Conservation (phyloP, 2,888 invertebrate species). For the Hofmannophila pseudospretella region DNA sequence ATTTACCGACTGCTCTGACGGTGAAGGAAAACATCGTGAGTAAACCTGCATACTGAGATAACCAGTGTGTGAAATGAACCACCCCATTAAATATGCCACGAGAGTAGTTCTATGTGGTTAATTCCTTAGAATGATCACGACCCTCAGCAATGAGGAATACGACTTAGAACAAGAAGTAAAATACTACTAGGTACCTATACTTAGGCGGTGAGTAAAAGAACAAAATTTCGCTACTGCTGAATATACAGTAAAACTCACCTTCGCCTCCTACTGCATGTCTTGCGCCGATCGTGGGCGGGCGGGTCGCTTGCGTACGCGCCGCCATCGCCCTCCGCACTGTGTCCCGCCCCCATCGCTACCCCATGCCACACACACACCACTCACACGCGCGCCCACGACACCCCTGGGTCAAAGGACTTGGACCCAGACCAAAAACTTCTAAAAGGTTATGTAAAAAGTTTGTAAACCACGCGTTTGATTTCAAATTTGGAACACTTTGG, state of each 20-base stretch:
- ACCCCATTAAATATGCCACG: too few species aligned
- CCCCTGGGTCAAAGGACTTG: conserved; percentile 23
- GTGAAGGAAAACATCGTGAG: too few species aligned
- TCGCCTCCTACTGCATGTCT: conserved; percentile 59
- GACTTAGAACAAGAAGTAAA: neutral
- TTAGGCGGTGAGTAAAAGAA: neutral
- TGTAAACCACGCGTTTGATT: conserved; percentile 4
- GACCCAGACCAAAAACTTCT: conserved; percentile 12
- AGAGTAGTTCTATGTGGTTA: too few species aligned
- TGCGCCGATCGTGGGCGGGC: conserved; percentile 63
- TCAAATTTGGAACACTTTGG: too few species aligned
- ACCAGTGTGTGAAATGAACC: too few species aligned
- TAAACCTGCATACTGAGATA: too few species aligned
- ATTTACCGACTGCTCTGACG: too few species aligned
- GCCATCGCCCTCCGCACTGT: conserved; percentile 70
- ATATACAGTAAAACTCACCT: conserved; percentile 42
- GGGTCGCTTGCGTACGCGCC: conserved; percentile 72
- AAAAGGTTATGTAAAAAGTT: too few species aligned
- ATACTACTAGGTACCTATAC: neutral
- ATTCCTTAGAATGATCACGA: too few species aligned
- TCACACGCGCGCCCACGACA: conserved; percentile 52
- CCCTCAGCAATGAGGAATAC: too few species aligned
- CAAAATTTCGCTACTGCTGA: neutral
- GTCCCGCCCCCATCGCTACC: conserved; percentile 72
- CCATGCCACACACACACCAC: conserved; percentile 56